Conservation (phyloP, 1,140 invertebrate genomes). For the Drosophila rhopaloa region DNA sequence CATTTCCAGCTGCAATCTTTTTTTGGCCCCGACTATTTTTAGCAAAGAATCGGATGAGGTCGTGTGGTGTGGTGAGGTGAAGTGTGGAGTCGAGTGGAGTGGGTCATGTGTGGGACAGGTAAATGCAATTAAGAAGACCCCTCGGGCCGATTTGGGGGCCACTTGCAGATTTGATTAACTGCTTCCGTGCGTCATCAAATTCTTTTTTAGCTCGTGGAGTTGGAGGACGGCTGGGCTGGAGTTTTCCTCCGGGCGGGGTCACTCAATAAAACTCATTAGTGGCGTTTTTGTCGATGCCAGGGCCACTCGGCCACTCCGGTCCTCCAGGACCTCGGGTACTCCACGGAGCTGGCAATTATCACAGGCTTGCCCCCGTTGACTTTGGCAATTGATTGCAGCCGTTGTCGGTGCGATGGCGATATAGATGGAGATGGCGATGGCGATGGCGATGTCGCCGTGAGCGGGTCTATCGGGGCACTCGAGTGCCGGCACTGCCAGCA, state of each 20-base stretch:
- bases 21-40: conserved; percentile 50
- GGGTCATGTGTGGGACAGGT: conserved; percentile 45
- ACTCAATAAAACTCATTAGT: conserved; percentile 83
- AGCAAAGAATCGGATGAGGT: neutral
- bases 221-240: neutral
- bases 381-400: conserved; percentile 82
- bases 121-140: conserved; percentile 65
- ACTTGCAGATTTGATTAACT: conserved; percentile 82
- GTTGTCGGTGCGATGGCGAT: conserved; percentile 51
- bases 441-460: conserved; percentile 50
- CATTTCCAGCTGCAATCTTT: conserved; percentile 37
- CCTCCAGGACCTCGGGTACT: conserved; percentile 10
- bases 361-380: conserved; percentile 74
- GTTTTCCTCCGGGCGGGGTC: conserved; percentile 7
- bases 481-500: conserved; percentile 54
- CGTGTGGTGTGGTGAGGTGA: too few relatives aligned
- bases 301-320: conserved; percentile 2
- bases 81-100: neutral
- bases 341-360: conserved; percentile 73
- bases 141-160: conserved; percentile 39
- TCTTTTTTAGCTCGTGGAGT: conserved; percentile 54
- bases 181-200: conserved; percentile 81
- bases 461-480: conserved; percentile 24
- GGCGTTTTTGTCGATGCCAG: conserved; percentile 68
- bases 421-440: conserved; percentile 11